Base-by-base conservation (phyloP, 2,113 vertebrate species). In the Tichodroma muraria region DNA sequence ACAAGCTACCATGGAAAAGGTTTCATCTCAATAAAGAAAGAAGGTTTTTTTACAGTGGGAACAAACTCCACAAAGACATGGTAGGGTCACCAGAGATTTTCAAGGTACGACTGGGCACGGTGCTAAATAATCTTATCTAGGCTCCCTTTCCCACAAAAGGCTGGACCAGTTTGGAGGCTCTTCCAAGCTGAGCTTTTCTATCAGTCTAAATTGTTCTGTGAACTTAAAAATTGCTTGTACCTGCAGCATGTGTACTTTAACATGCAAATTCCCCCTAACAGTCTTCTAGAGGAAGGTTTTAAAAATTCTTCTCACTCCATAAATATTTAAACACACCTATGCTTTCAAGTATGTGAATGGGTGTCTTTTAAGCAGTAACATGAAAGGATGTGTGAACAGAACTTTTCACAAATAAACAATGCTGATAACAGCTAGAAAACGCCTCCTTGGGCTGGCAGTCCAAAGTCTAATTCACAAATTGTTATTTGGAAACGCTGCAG, bases 291-390 rank as follows among this genome's bases (percentile, higher is more conserved):
- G 40, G 11, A 64, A 81, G 47, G 66, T 37, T 64, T 63, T 0
- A 5, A 33, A 75, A 79, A 64, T 80, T 87, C 24, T 4, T 47
- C 38, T 75, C 3, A 31, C 68, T 88, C 37, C n/a, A 80, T 92
- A 86, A 92, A 90, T 88, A 96, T 94, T 95, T 86, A 71, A 93
- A 66, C 38, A 84, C 44, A 70, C 20, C 27, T 83, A 13, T 64
- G 47, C 80, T 88, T 80, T 88, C 30, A 70, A 70, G 44, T 40
- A 80, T 13, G 21, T 42, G 64, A 91, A 90, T 28, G 49, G 3
- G 7, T 70, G 33, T 88, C 38, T 90, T 94, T 90, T 68, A 83
- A 90, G 64, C 15, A 40, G 23, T 31, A 71, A 86, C 60, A 52
- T 23, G 42, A 90, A 91, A 44, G 52, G 56, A 63, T 1, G 8